Conservation (phyloP, 2,797 vertebrate genomes). For the Amniataba percoides region DNA sequence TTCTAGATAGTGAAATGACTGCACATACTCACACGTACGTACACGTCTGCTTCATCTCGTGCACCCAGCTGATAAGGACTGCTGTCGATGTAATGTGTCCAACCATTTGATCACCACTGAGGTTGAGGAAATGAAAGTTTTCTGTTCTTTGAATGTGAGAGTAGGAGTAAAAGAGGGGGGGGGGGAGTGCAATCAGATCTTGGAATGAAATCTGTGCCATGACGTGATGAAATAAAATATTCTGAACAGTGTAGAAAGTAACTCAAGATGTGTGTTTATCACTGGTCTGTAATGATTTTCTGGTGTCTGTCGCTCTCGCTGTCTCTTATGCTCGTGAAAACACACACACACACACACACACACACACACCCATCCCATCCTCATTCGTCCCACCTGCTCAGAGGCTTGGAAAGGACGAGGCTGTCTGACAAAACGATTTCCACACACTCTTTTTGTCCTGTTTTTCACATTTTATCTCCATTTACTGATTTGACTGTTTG, state of each 20-base stretch:
- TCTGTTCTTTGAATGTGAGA: not conserved
- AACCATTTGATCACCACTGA: no score
- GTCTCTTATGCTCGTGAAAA: no score
- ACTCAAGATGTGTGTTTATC: no score
- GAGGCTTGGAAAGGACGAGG: slow-evolving; percentile 47
- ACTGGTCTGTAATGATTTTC: no score
- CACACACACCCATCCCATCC: not conserved
- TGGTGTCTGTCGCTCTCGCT: no score
- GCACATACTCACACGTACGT: no score
- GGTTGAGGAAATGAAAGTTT: no score
- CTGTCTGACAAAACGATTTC: slow-evolving; percentile 42
- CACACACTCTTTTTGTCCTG: not conserved
- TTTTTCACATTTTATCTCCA: slow-evolving; percentile 39
- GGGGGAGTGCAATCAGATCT: not conserved
- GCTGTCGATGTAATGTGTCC: no score
- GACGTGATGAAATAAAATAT: not conserved
- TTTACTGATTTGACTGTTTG: slow-evolving; percentile 18
- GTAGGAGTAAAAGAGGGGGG: not conserved
- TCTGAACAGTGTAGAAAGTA: no score
- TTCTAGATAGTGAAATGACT: no score
- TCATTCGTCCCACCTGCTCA: slow-evolving; percentile 51
- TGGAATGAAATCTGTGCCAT: not conserved
- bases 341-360: not conserved
- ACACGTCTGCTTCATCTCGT: no score
- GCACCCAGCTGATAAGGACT: no score